These are phyloP conservation scores for Phoebastria nigripes DNA, from an alignment of 2,797 vertebrate species.

Conservation along the genomic window DNA sequence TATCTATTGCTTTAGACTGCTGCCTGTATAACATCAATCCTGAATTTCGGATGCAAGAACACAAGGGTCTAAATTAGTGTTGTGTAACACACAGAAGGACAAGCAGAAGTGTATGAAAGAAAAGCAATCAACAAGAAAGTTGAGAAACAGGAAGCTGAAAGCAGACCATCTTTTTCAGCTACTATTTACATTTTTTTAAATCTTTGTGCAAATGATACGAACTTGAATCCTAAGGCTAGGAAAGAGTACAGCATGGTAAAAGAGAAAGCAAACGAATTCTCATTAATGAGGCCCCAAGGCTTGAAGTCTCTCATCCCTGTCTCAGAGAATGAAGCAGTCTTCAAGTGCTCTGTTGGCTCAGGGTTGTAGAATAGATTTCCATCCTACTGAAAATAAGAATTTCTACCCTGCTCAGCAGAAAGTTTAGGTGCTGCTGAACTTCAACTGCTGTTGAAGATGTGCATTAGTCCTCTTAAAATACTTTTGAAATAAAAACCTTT, in stretches of 20 bases:
- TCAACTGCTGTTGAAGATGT: not conserved
- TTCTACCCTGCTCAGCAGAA: not conserved
- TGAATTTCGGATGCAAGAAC: not conserved
- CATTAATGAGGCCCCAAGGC: not conserved
- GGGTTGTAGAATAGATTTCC: not conserved
- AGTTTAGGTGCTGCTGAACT: not conserved
- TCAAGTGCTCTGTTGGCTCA: not conserved
- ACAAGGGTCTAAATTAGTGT: not conserved
- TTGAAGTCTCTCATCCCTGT: not conserved
- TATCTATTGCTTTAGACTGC: not conserved
- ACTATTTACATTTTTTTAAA: not conserved
- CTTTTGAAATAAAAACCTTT: not conserved
- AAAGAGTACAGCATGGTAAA: not conserved
- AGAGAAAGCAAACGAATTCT: not conserved
- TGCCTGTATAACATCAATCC: not conserved
- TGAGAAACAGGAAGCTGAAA: not conserved
- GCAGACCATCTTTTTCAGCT: not conserved
- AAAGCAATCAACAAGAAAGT: not conserved
- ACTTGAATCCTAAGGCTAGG: not conserved
- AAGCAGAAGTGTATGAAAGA: not conserved
- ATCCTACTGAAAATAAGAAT: not conserved
- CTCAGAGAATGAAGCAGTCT: not conserved
- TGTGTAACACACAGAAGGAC: not conserved
- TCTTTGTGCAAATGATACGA: not conserved
- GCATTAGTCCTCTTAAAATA: not conserved